Base-by-base conservation (phyloP, 2,113 vertebrate genomes). In the Speoplatyrhinus poulsoni region DNA sequence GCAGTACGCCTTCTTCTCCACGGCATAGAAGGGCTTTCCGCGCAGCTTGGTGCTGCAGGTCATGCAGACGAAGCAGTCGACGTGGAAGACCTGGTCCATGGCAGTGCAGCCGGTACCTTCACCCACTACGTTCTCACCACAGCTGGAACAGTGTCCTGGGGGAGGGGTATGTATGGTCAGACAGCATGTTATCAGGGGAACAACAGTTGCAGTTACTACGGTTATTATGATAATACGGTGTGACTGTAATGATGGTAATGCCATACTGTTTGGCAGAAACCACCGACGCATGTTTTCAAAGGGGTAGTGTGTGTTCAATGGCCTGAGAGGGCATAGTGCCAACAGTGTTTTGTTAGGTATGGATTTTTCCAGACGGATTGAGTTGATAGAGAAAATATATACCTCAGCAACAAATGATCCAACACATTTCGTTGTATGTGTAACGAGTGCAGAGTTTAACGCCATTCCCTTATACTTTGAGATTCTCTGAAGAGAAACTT, bases 61-160 rank as follows among this genome's bases (percentile, higher is more conserved):
- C 90, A 98, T 94, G 88, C 98, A 99, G 81, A 95, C 93, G 41
- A 99, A 98, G 66, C 98, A 99, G 63, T 96, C 81, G 78, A 98
- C 97, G 0, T 99, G 97, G 91, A 99, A 99, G 68, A 99, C 96
- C 72, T 99, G 96, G 84, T 99, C 98, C 97, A 99, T 99, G 79
- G 98, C 98, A 0, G 98, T 99, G 83, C 98, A 99, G 46, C 98
- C 98, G 0, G 95, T 98, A 26, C 98, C 98, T 83, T 99, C 97
- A 1, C 97, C 97, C 55, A 98, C 94, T 1, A 99, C 98, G 0
- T 99, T 98, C 79, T 98, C 96, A 1, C 96, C 97, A 10, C 98
- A 99, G 89, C 95, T 95, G 61, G 96, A 91, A 72, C 98, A 99
- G 83, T 95, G 95, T 13, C 98, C 98, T 99, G 91, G 5, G 80